Conservation (phyloP, 2,797 vertebrate genomes). For the Arnoldichthys spilopterus region DNA sequence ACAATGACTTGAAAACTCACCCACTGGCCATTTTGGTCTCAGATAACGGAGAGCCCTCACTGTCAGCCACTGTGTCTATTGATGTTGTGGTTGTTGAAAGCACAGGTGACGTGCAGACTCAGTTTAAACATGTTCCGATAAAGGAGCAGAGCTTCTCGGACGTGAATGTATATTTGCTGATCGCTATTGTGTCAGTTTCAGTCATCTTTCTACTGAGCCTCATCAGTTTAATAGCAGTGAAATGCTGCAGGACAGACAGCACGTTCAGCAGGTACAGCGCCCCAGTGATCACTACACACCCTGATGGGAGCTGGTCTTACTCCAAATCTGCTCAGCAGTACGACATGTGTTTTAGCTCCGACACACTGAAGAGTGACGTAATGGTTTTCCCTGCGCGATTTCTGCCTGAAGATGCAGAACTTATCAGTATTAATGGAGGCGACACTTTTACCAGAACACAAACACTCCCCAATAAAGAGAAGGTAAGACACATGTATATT, state of each 20-base stretch:
- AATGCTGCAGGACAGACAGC: conserved; percentile 55
- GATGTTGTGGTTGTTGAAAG: conserved; percentile 63
- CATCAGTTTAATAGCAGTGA: conserved; percentile 60
- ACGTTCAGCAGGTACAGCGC: conserved; percentile 40
- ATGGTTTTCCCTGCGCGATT: conserved; percentile 46
- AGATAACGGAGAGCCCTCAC: conserved; percentile 62
- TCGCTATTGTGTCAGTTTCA: conserved; percentile 55
- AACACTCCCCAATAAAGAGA: conserved; percentile 42
- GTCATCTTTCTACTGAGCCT: conserved; percentile 63
- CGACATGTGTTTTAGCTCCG: conserved; percentile 52
- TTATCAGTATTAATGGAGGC: conserved; percentile 50
- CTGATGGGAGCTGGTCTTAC: conserved; percentile 56
- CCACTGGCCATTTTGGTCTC: conserved; percentile 61
- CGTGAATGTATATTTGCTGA: conserved; percentile 60
- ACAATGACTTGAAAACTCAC: conserved; percentile 57
- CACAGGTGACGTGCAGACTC: conserved; percentile 35
- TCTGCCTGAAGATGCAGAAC: conserved; percentile 37
- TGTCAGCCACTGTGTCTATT: conserved; percentile 65
- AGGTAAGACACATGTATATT: conserved; percentile 24
- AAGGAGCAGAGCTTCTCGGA: conserved; percentile 55
- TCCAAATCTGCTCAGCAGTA: conserved; percentile 53
- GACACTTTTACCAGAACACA: conserved; percentile 43
- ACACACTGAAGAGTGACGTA: conserved; percentile 55
- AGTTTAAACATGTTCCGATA: conserved; percentile 21
- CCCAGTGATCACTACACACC: conserved; percentile 53